phyloP scores from a whole-genome alignment of 2,113 vertebrate genomes.

The Nerophis ophidion region DNA sequence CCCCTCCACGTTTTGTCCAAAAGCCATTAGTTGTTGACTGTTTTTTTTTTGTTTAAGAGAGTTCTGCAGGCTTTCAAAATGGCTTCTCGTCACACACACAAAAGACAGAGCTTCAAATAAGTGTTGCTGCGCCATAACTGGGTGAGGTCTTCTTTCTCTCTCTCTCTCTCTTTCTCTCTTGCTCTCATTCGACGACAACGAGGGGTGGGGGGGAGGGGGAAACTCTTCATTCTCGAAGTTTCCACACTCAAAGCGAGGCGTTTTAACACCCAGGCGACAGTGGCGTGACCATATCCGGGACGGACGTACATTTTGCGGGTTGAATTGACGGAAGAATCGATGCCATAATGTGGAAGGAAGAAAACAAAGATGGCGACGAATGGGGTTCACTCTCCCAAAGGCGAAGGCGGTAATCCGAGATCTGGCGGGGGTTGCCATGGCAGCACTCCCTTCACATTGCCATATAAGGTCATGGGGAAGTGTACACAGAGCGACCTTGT shows the following conservation, averaged over 20 bases:
- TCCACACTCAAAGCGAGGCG: slow-evolving; percentile 2
- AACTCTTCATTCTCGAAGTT: background rate
- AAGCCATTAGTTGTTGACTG: slow-evolving; percentile 34
- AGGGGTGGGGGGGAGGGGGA: background rate
- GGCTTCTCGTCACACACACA: slow-evolving; percentile 67
- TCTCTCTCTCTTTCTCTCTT: background rate
- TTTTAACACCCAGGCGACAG: background rate
- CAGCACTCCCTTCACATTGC: slow-evolving; percentile 49
- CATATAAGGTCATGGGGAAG: slow-evolving; percentile 70
- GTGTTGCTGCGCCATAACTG: slow-evolving; percentile 71
- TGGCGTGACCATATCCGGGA: background rate
- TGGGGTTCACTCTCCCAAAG: slow-evolving; percentile 33
- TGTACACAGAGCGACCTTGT: slow-evolving; percentile 27
- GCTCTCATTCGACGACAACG: background rate
- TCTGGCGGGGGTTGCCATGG: slow-evolving; percentile 52
- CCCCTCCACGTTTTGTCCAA: slow-evolving; percentile 41
- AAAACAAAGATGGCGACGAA: slow-evolving; percentile 20
- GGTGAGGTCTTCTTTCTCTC: slow-evolving; percentile 54
- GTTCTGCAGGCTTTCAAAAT: slow-evolving; percentile 73
- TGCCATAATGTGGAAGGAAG: background rate
- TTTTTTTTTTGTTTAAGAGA: slow-evolving; percentile 21
- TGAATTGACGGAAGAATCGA: slow-evolving; percentile 2
- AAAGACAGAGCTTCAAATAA: slow-evolving; percentile 58
- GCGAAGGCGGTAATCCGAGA: slow-evolving; percentile 49
- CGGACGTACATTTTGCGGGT: background rate